Conservation (phyloP, 2,113 vertebrate genomes). For the Rhinolophus sinicus region DNA sequence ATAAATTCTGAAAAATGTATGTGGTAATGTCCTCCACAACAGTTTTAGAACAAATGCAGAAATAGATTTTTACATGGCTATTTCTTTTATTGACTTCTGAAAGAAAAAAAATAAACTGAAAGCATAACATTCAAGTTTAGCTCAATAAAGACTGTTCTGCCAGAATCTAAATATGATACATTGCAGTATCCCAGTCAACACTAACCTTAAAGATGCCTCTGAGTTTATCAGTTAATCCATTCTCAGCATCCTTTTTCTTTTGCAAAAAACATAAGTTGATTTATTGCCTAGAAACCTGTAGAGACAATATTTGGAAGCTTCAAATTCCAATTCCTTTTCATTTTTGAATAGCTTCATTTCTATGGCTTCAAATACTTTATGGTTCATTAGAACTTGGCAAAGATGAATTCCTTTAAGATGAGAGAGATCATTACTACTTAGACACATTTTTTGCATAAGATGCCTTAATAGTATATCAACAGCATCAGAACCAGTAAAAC, state of each 20-base stretch:
- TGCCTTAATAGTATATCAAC: slow-evolving; percentile 91
- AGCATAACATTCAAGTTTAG: neutral
- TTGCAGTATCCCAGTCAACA: neutral
- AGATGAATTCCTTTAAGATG: slow-evolving; percentile 89
- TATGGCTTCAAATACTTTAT: slow-evolving; percentile 90
- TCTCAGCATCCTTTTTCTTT: slow-evolving; percentile 72
- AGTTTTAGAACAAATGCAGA: neutral
- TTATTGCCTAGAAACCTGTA: slow-evolving; percentile 88
- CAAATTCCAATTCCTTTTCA: slow-evolving; percentile 88
- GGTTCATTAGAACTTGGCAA: slow-evolving; percentile 92
- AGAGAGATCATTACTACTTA: slow-evolving; percentile 90
- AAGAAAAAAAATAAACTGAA: neutral
- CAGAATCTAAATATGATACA: neutral
- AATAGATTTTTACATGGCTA: neutral
- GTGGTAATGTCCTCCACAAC: neutral
- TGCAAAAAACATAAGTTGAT: slow-evolving; percentile 49
- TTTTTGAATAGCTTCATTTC: slow-evolving; percentile 89
- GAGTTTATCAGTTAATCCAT: slow-evolving; percentile 69
- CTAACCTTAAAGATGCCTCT: slow-evolving; percentile 83
- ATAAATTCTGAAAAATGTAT: slow-evolving; percentile 17
- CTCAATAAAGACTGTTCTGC: neutral
- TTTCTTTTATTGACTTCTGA: slow-evolving; percentile 3
- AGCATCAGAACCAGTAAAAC: slow-evolving; percentile 90
- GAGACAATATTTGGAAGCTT: slow-evolving; percentile 89
- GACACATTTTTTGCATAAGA: slow-evolving; percentile 91